Evolutionary conservation across 2,797 vertebrate species (phyloP).

Genomic region (Dallia pectoralis): DNA sequence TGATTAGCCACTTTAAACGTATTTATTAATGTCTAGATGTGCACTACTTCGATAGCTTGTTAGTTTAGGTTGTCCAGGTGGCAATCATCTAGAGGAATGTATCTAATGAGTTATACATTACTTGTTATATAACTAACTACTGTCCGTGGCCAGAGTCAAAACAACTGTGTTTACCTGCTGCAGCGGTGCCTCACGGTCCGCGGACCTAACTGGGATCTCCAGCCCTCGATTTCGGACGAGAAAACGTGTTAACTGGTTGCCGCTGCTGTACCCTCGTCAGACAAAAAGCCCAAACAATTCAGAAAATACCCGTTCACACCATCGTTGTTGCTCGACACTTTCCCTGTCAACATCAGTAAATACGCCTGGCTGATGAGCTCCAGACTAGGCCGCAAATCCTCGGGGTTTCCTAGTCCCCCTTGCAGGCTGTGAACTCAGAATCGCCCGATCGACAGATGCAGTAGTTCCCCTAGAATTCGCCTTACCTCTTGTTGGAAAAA

Average conservation of each 20-base stretch:
- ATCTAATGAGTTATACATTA: not conserved
- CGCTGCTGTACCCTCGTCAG: conserved; percentile 41
- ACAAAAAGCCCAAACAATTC: conserved; percentile 29
- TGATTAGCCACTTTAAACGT: too few species aligned
- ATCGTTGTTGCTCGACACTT: conserved; percentile 48
- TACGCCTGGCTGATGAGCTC: not conserved
- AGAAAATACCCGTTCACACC: conserved; percentile 34
- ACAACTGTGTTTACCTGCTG: conserved; percentile 64
- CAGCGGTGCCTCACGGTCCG: conserved; percentile 47
- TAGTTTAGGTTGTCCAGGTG: not conserved
- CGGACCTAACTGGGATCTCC: conserved; percentile 22
- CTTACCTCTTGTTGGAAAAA: not conserved
- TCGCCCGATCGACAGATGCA: conserved; percentile 39
- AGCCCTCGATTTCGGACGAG: conserved; percentile 37
- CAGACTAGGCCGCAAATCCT: conserved; percentile 68
- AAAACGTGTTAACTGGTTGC: not conserved
- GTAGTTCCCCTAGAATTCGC: conserved; percentile 14
- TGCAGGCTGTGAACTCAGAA: conserved; percentile 48
- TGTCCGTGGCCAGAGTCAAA: conserved; percentile 3
- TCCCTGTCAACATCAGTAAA: not conserved
- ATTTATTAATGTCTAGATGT: too few species aligned
- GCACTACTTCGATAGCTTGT: too few species aligned
- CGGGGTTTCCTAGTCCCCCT: conserved; percentile 67
- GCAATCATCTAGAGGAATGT: not conserved
- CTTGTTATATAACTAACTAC: conserved; percentile 32